Base-by-base conservation (phyloP, 2,113 vertebrate species). In the Cygnus buccinator region DNA sequence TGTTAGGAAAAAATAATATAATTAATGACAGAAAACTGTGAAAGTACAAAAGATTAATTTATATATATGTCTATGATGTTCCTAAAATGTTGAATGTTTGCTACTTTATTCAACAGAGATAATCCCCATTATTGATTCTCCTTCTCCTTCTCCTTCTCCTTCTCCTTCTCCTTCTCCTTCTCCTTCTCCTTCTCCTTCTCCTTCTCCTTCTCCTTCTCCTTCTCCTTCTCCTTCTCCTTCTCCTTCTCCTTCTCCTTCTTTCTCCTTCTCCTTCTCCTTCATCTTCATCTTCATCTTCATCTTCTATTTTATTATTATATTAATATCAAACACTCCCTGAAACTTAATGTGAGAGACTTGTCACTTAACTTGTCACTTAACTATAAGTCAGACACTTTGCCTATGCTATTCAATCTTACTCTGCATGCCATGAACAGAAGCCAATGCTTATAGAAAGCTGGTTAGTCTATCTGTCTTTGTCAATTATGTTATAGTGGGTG, bases 361-460 rank as follows among this genome's bases (percentile, higher is more conserved):
- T 59, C 26, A 71, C 11, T 3, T 59, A 18, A 8, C 8, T 46
- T 22, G 74, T 90, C 79, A 74, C 23, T 41, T 43, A 33, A 8
- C 6, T 66, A 25, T 2, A 28, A 26, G 13, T 70, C 70, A 52
- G 12, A 21, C 21, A 11, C 43, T 58, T 66, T 8, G 2, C 75
- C 37, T 61, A 0, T 61, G 13, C 9, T 65, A 43, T 2, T 14
- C 54, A 31, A 17, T 13, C 10, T 73, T 0, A 1, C 44, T 90
- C 18, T 76, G 35, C 12, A 48, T 29, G 65, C 41, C 39, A 9
- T 29, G 50, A 76, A 74, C 48, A n/a, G 25, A 81, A 62, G 9
- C n/a, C 35, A 66, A 11, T 84, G 50, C 5, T 57, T 58, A 25
- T 39, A 20, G 10, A 86, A 16, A 26, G 26, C 26, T 75, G 15